Conservation (phyloP, 2,113 vertebrate species). For the Malurus elegans region DNA sequence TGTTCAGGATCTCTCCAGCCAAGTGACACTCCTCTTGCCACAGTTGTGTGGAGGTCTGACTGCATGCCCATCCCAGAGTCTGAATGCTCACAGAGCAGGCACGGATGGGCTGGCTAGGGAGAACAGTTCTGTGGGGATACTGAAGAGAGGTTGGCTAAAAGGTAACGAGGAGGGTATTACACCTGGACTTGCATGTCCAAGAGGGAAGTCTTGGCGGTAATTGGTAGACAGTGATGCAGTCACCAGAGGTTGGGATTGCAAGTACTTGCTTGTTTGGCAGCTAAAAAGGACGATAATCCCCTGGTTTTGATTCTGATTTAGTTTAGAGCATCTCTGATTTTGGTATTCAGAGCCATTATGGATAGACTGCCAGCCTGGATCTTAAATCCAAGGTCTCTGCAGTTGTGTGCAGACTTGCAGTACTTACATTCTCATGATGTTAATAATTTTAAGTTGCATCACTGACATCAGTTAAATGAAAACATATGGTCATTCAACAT, state of each 20-base stretch:
- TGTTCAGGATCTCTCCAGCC: slow-evolving; percentile 1
- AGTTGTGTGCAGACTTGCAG: not conserved
- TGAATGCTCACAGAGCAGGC: not conserved
- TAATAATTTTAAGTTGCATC: not conserved
- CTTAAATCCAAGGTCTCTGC: not conserved
- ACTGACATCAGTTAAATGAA: not conserved
- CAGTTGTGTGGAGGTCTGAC: not conserved
- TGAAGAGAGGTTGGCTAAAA: not conserved
- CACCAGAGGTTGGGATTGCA: not conserved
- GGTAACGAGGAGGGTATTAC: accelerated
- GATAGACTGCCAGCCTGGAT: not conserved
- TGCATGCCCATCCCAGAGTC: not conserved
- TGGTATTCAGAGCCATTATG: not conserved
- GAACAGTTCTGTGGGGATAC: not conserved
- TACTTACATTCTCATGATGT: not conserved
- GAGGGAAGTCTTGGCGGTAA: not conserved
- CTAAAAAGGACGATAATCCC: not conserved
- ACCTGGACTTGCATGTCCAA: not conserved
- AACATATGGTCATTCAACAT: not conserved
- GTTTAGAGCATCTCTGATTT: not conserved
- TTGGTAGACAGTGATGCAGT: not conserved
- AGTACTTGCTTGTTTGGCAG: not conserved
- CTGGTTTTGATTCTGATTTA: not conserved
- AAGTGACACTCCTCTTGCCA: not conserved
- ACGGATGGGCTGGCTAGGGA: not conserved